Base-by-base conservation (phyloP, 2,888 invertebrate species). In the Sceliomorpha sp. region DNA sequence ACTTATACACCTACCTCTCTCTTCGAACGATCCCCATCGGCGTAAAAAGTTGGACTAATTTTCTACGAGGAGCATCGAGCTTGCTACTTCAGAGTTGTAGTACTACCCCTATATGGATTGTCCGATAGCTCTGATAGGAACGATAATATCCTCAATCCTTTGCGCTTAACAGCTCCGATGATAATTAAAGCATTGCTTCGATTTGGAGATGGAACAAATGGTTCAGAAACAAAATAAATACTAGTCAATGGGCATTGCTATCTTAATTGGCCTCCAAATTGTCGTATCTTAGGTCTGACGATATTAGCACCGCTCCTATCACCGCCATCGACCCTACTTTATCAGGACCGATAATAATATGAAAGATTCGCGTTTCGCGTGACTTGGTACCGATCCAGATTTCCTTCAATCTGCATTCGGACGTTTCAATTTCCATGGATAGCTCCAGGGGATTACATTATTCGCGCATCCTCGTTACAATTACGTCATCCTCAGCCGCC, bases 31-130 rank as follows among this genome's bases (percentile, higher is more conserved):
- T 2, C 36, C 27, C 53, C 29, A 44, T 7, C 14, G 72, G 75
- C 70, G 73, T 73, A 70, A 72, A 79, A 77, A 76, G 76, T 56
- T 71, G 62, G 42, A 70, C 76, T 80, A 80, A 83, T 82, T 79
- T 74, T 59, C 60, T 55, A 51, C 50, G 37, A 66, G 50, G 44
- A 48, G 44, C 70, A 76, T 77, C 78, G 75, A 78, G 76, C 74
- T 59, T 12, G 64, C 60, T 48, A 31, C 56, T 59, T 64, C 47
- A 40, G 66, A 75, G 72, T 63, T 29, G 47, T 29, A 69, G 68
- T n/a, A 29, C 48, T 48, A n/a, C n/a, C 40, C 55, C 32, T 47
- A 27, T 42, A 44, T 42, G 12, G 58, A 36, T n/a, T 55, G 39
- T 24, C 31, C 4, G 12, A 26, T 5, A 24, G 2, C 39, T 15